Base-by-base conservation (phyloP, 2,888 invertebrate genomes). In the Mactromeris polynyma region DNA sequence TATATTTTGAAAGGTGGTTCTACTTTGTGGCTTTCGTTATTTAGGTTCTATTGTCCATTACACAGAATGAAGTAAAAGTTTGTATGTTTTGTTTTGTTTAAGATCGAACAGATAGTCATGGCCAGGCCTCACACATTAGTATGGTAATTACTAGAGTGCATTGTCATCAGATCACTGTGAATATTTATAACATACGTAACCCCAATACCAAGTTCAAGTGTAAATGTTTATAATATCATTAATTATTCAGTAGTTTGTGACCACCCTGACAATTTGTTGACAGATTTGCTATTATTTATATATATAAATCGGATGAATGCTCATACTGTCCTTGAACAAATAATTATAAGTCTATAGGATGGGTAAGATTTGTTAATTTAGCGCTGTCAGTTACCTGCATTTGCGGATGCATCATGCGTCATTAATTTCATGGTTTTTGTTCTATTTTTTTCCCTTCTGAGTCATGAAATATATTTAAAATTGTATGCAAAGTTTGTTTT, bases 181-280 rank as follows among this genome's bases (percentile, higher is more conserved):
- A 64, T 64, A 26, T 46, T 46, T 46, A 46, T 64, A 26, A 64
- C 11, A n/a, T 64, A 64, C 26, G 26, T 64, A 64, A 64, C 58
- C 58, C 26, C 58, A 7, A 64, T 64, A 26, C 58, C 58, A 64
- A 64, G 58, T 73, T 73, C 73, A 73, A 26, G 21, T 73, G 73
- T 33, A 73, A 36, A 73, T 73, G 26, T 73, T 73, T 73, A 73
- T 33, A 36, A 73, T 33, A 4, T 73, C 73, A 73, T 73, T 73
- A 36, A 73, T 73, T 73, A 73, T 73, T 73, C 36, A 73, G 36
- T 14, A 33, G 73, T 36, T 73, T 73, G 36, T 73, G 73, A 73
- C 14, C 73, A 73, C 36, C 58, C 73, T 73, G 33, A 64, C 36
- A 73, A 36, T 73, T 19, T 73, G 73, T 73, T 73, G 73, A 73